phyloP scores from a whole-genome alignment of 2,888 invertebrate genomes.

The Limnephilus auricula region DNA sequence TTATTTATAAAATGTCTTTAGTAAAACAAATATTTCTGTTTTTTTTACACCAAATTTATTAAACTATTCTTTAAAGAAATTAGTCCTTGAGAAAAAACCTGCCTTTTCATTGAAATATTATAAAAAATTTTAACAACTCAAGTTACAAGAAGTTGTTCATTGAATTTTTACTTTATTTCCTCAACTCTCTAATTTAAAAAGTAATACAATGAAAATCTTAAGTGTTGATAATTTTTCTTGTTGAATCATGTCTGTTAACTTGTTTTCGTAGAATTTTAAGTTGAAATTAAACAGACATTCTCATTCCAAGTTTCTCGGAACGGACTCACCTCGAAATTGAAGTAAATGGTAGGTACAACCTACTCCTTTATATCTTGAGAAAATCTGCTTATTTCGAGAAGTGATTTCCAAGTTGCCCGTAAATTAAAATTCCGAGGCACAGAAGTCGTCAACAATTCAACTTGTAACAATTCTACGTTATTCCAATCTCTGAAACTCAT shows the following conservation, averaged over 20 bases:
- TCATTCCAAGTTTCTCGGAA: not conserved
- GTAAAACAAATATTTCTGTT: too few species aligned
- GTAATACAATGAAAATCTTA: not conserved
- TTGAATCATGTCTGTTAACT: not conserved
- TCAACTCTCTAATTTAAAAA: not conserved
- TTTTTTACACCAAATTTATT: too few species aligned
- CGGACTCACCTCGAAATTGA: not conserved
- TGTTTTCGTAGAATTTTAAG: not conserved
- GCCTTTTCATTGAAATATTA: too few species aligned
- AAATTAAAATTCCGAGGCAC: not conserved
- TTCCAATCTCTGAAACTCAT: not conserved
- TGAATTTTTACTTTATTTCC: not conserved
- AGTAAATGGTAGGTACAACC: not conserved
- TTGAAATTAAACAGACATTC: conserved; percentile 2
- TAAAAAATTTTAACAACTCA: not conserved
- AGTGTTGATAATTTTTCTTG: not conserved
- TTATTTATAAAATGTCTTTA: too few species aligned
- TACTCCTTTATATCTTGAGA: not conserved
- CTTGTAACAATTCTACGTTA: not conserved
- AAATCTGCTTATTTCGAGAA: conserved; percentile 25
- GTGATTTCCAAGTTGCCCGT: conserved; percentile 14
- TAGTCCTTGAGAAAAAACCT: too few species aligned
- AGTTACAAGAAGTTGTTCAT: too few species aligned
- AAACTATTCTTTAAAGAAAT: too few species aligned
- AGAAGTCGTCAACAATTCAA: conserved; percentile 12